Conservation (phyloP, 1,140 invertebrate genomes). For the Battus philenor region DNA sequence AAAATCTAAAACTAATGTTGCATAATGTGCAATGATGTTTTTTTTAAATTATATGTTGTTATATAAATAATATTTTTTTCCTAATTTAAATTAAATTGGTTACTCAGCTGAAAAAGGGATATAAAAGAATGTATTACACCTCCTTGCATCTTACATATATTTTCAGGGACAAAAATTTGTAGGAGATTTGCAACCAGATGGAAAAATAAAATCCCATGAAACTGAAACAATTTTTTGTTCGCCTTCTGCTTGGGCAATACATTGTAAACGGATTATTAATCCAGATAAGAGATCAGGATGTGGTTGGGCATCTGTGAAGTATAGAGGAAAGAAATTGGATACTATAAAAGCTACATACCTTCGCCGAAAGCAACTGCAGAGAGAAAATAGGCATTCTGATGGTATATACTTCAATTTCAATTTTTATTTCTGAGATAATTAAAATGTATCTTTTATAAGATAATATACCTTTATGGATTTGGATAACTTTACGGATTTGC, state of each 20-base stretch:
- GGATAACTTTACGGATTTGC: no score
- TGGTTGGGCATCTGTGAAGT: conserved; percentile 91
- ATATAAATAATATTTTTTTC: no score
- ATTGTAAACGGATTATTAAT: conserved; percentile 93
- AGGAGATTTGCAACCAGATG: conserved; percentile 89
- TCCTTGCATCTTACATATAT: no score
- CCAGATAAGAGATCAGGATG: conserved; percentile 94
- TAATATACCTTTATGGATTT: no score
- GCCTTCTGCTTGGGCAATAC: conserved; percentile 94
- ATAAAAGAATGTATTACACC: no score
- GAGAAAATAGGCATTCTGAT: conserved; percentile 72
- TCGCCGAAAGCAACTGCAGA: conserved; percentile 80
- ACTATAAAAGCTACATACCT: conserved; percentile 91
- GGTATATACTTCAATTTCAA: conserved; percentile 32
- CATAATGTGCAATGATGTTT: no score
- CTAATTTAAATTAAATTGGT: no score
- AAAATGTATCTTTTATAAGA: no score
- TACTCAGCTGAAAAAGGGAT: no score
- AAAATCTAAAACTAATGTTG: no score
- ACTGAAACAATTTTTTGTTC: conserved; percentile 91
- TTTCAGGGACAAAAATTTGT: conserved; percentile 88
- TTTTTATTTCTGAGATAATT: no score
- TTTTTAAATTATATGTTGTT: no score
- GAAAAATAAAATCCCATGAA: conserved; percentile 92
- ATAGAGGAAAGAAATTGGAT: conserved; percentile 90